These are phyloP conservation scores for Tamandua tetradactyla DNA, from an alignment of 2,797 vertebrate species.

Conservation along the genomic window DNA sequence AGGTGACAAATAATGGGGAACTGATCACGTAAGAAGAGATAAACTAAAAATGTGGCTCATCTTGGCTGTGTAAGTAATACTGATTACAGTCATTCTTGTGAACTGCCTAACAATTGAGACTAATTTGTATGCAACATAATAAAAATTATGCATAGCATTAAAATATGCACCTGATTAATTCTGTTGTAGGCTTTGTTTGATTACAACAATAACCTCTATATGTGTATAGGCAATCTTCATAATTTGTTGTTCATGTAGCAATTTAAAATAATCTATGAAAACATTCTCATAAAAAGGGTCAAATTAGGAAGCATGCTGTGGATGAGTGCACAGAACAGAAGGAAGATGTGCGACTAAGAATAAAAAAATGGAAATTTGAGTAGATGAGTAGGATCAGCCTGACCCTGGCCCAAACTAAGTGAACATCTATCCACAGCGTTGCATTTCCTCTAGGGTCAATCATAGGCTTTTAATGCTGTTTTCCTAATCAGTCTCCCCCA, in stretches of 20 bases:
- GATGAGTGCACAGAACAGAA: not conserved
- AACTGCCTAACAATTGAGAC: constrained; percentile 48
- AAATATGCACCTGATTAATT: constrained; percentile 67
- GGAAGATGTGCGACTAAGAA: not conserved
- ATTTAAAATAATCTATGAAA: constrained; percentile 62
- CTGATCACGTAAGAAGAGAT: constrained; percentile 18
- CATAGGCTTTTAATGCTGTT: not conserved
- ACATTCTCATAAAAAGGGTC: constrained; percentile 35
- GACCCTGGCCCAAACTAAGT: not conserved
- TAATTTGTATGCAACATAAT: constrained; percentile 63
- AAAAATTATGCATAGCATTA: constrained; percentile 64
- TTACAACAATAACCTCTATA: constrained; percentile 66
- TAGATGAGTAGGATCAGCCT: not conserved
- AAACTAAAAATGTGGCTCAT: constrained; percentile 29
- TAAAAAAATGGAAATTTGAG: not conserved
- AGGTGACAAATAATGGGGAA: not conserved
- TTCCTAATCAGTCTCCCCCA: not conserved
- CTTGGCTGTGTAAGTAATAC: constrained; percentile 19
- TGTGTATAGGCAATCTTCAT: constrained; percentile 45
- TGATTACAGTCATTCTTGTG: constrained; percentile 39
- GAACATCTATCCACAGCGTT: not conserved
- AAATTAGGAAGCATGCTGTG: constrained; percentile 3
- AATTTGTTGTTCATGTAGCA: constrained; percentile 67
- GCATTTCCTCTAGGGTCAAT: not conserved
- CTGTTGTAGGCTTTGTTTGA: constrained; percentile 62